phyloP scores from a whole-genome alignment of 2,113 vertebrate genomes.

The Clarias macrocephalus region DNA sequence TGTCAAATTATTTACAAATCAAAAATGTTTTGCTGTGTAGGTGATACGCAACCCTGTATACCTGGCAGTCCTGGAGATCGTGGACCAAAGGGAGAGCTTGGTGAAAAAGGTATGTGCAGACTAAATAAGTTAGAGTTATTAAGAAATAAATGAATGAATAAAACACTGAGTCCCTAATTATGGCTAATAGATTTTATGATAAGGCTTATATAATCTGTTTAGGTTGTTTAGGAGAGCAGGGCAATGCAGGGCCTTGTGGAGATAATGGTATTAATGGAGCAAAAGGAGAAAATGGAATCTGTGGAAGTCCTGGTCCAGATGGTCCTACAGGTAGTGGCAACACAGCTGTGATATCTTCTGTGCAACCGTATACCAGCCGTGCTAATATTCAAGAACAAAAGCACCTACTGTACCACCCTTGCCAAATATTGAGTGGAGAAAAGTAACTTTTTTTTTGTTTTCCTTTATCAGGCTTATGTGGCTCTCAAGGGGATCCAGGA shows the following conservation, averaged over 20 bases:
- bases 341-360: not conserved
- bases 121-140: no score
- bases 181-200: not conserved
- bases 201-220: not conserved
- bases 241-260: conserved; percentile 42
- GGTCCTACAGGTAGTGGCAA: conserved; percentile 62
- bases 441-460: not conserved
- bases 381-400: not conserved
- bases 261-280: conserved; percentile 57
- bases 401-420: not conserved
- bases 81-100: conserved; percentile 65
- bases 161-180: not conserved
- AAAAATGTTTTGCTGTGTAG: conserved; percentile 52
- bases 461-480: conserved; percentile 57
- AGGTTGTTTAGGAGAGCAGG: conserved; percentile 60
- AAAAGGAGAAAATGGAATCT: conserved; percentile 66
- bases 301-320: conserved; percentile 49
- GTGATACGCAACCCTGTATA: conserved; percentile 59
- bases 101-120: conserved; percentile 59
- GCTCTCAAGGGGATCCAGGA: conserved; percentile 62
- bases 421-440: not conserved
- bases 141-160: not conserved
- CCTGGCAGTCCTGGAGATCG: conserved; percentile 54
- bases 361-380: no score
- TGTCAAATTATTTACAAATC: no score